Conservation (phyloP, 2,888 invertebrate species). For the Nasonia oneida region DNA sequence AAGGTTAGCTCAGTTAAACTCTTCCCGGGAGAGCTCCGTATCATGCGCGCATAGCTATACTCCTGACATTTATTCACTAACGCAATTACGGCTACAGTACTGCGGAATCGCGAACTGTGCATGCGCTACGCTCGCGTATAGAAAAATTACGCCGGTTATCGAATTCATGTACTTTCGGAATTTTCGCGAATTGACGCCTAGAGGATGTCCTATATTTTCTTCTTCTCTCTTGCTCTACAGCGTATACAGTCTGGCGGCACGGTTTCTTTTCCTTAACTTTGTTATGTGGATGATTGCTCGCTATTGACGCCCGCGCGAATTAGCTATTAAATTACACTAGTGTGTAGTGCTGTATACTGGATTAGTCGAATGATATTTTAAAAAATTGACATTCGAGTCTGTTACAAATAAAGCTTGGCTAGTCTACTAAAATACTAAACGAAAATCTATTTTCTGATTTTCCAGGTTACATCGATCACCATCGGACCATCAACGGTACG, state of each 20-base stretch:
- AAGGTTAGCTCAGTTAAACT: slow-evolving; percentile 63
- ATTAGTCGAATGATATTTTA: background rate
- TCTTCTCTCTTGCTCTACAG: background rate
- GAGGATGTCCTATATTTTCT: too few species aligned
- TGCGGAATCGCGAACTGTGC: slow-evolving; percentile 45
- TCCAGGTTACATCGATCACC: slow-evolving; percentile 58
- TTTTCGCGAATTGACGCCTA: background rate
- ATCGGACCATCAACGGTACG: slow-evolving; percentile 59
- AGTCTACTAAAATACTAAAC: background rate
- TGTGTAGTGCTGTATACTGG: background rate
- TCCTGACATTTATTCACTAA: slow-evolving; percentile 58
- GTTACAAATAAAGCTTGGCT: too few species aligned
- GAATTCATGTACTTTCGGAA: slow-evolving; percentile 48
- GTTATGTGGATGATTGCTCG: background rate
- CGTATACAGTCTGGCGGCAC: background rate
- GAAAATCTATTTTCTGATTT: background rate
- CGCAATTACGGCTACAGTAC: slow-evolving; percentile 37
- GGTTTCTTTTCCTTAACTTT: background rate
- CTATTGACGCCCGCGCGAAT: background rate
- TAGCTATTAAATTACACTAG: background rate
- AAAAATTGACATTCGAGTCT: slow-evolving; percentile 15
- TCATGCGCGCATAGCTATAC: slow-evolving; percentile 49
- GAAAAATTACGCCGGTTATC: slow-evolving; percentile 55
- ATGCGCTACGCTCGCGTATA: background rate
- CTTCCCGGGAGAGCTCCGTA: slow-evolving; percentile 30